A percentile compares a stretch with the other conserved stretches of the same genome.
Evolutionary conservation across 2,797 vertebrate genomes (phyloP).

Genomic region (Cossypha dichroa): DNA sequence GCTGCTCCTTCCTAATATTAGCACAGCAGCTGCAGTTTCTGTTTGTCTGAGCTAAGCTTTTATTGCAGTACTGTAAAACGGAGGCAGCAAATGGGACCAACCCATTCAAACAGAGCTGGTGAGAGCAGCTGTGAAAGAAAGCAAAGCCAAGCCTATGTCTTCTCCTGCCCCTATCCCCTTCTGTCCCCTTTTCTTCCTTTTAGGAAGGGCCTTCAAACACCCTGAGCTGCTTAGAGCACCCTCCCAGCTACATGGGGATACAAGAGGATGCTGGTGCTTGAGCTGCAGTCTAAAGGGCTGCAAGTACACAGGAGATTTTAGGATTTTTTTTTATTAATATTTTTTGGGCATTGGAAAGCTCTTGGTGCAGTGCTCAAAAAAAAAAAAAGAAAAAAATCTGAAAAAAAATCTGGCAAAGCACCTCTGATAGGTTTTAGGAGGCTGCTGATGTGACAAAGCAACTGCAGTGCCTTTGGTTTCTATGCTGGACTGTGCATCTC

Average conservation of each 20-base stretch:
- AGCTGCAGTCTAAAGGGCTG: neutral
- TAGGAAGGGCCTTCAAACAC: neutral
- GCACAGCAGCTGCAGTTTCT: slow-evolving; percentile 3
- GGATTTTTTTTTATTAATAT: neutral
- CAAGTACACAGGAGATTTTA: neutral
- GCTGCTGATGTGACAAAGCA: neutral
- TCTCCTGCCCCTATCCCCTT: neutral
- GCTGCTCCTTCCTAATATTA: neutral
- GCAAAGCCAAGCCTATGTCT: neutral
- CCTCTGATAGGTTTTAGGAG: neutral
- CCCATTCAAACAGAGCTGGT: neutral
- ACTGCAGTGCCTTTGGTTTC: neutral
- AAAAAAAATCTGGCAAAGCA: neutral
- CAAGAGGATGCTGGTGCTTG: neutral
- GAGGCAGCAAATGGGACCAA: neutral
- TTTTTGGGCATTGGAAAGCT: neutral
- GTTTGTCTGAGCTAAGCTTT: neutral
- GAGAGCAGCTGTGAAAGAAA: neutral
- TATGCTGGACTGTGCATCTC: fast-evolving
- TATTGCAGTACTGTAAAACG: neutral
- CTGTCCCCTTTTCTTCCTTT: neutral
- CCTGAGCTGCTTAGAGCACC: neutral
- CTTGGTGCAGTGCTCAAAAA: neutral
- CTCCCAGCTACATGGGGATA: neutral
- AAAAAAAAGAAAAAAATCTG: neutral